phyloP scores from a whole-genome alignment of 2,113 vertebrate species.

The Myotis lucifugus region DNA sequence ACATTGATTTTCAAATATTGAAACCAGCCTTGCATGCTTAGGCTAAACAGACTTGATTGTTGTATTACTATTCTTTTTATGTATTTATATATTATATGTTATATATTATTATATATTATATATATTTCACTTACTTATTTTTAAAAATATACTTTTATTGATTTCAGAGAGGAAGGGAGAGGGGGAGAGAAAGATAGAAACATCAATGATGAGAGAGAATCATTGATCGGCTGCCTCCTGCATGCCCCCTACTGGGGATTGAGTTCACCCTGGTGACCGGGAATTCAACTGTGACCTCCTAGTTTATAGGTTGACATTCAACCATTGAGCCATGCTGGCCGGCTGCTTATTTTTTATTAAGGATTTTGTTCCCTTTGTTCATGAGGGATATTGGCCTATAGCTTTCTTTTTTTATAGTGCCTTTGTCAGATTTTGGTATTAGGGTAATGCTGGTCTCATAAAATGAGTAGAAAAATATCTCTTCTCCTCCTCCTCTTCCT shows the following conservation, averaged over 20 bases:
- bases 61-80: background rate
- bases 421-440: background rate
- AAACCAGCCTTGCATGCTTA: background rate
- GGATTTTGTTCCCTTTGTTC: background rate
- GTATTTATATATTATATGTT: background rate
- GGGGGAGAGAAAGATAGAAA: no score
- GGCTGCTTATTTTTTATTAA: conserved; percentile 6
- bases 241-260: no score
- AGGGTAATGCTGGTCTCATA: background rate
- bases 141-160: no score
- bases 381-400: background rate
- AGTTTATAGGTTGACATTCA: no score
- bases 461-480: background rate
- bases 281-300: no score
- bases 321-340: no score
- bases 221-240: no score
- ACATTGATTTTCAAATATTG: background rate
- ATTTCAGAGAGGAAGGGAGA: no score
- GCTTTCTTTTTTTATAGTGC: background rate
- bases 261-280: no score
- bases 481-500: background rate
- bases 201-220: no score
- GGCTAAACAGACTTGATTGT: background rate
- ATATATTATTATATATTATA: background rate
- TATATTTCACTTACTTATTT: background rate